Evolutionary conservation across 2,888 invertebrate species (phyloP), one percentile per base, ranked within the genome.

Genomic region (Hartigia nigra): DNA sequence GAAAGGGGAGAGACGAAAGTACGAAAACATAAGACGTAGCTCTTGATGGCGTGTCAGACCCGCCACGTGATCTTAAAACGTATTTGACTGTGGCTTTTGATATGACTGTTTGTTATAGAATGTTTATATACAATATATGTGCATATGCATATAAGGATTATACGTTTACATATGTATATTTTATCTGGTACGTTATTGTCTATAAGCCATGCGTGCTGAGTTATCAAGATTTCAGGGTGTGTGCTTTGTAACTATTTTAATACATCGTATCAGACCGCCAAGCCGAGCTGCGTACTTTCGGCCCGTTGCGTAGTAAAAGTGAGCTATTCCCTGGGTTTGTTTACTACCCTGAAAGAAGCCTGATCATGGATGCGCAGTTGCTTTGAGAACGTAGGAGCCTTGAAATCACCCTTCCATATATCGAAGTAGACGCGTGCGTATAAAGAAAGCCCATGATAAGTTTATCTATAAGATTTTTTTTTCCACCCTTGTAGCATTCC

Each of bases 1-100:
- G n/a, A n/a, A n/a, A n/a, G n/a, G n/a, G n/a, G n/a, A n/a, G n/a
- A n/a, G n/a, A n/a, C n/a, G n/a, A n/a, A n/a, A n/a, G n/a, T n/a
- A 82, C 77, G 80, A 78, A 82, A 14, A 85, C 83, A 80, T 84
- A 78, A 84, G 83, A 81, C 84, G 80, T 1, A 31, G 72, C 55
- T 9, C 23, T 55, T 5, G 55, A 55, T 55, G 55, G 55, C 55
- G 55, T 55, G 23, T 55, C 55, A 1, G 55, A 5, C 23, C 55
- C 23, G 14, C 55, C 23, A 23, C 9, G 55, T 55, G 55, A 55
- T 55, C 9, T 55, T 55, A 23, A 55, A 9, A 55, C 23, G 23
- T 55, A 9, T 23, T 23, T 55, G 55, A 55, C 55, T 55, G 23
- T 55, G 5, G 23, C 23, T 23, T 23, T 23, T 5, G 23, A 4